Evolutionary conservation across 2,888 invertebrate species (phyloP), one percentile per base, ranked within the genome.

Genomic region (Agrochola lychnidis): DNA sequence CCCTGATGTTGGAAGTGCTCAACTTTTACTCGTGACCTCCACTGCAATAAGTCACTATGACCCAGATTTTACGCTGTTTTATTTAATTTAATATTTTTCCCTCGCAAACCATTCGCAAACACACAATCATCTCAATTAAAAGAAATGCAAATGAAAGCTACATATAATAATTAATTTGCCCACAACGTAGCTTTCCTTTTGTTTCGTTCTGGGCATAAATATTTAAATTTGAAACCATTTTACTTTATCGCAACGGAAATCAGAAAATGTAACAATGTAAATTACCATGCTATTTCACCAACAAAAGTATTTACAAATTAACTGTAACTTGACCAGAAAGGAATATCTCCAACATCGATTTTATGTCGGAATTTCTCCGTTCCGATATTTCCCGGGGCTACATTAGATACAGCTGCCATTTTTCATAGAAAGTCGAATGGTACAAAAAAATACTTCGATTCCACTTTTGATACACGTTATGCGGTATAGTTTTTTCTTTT

Each of bases 351-450:
- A 56, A 62, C 19, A n/a, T 67, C 48, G 53, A 51, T 56, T 56
- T 68, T 25, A 22, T 56, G 61, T 82, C 48, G n/a, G 48, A 76
- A 56, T 51, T 77, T 42, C 67, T 56, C 62, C 62, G 56, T 36
- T 30, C 22, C 40, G 40, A 25, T 82, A 83, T 62, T 67, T 62
- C 67, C 62, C 67, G 56, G n/a, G 62, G 83, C 78, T 83, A 67
- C 16, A 67, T 76, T 77, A n/a, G n/a, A n/a, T n/a, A 53, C 67
- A 56, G 36, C 62, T 68, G 42, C 6, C 83, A 79, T 68, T 48
- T 82, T 82, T 48, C 42, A 42, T 63, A 48, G 16, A 45, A 62
- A 53, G 12, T 51, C 36, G 22, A 56, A 62, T 68, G 12, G 10
- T 36, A 63, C 62, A 56, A 67, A 82, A 36, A 75, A 61, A 56